Evolutionary conservation across 2,797 vertebrate genomes (phyloP), one percentile per base, ranked within the genome.

Genomic region (Agapornis canus): DNA sequence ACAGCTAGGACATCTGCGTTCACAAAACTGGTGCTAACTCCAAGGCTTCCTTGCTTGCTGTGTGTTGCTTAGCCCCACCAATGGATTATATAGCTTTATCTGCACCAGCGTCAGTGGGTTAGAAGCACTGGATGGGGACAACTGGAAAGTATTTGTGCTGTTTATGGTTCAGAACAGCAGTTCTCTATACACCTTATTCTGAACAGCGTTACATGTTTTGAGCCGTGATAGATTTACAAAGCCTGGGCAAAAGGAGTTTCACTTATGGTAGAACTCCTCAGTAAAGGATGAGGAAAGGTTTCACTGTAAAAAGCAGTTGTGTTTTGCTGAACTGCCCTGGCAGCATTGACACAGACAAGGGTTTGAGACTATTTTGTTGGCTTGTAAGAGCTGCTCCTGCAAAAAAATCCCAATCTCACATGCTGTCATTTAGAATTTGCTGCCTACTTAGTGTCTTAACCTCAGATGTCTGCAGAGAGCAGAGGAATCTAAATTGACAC

Each of bases 131-230:
- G 42, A 22, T 49, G 80, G 78, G 80, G 76, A 76, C 81, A 96
- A 60, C 43, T 92, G 92, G 87, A 66, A 95, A n/a, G n/a, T 10
- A 32, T 95, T 91, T 87, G 45, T 82, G 54, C 66, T 81, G 31
- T 70, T 82, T 60, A 35, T 43, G 49, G 20, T 31, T 82, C 35
- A 73, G 70, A 92, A 56, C 82, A 69, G 72, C 11, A 23, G 66
- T 57, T 92, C 79, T 89, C 63, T 80, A 47, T 47, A 17, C 49
- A 39, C 37, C 83, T 95, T 51, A 56, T 39, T 42, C 52, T 52
- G 77, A 91, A 93, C 73, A 92, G 81, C 19, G 49, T 40, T 40
- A 80, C 77, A 29, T 49, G 47, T 48, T 94, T 71, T 73, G 81
- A 95, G 72, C 81, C 57, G 18, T 12, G 1, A 63, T 60, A 72